Percentiles rank a stretch among this genome's conserved stretches.
Conservation (phyloP, 2,113 vertebrate genomes). For the Amblyopsis rosae region DNA sequence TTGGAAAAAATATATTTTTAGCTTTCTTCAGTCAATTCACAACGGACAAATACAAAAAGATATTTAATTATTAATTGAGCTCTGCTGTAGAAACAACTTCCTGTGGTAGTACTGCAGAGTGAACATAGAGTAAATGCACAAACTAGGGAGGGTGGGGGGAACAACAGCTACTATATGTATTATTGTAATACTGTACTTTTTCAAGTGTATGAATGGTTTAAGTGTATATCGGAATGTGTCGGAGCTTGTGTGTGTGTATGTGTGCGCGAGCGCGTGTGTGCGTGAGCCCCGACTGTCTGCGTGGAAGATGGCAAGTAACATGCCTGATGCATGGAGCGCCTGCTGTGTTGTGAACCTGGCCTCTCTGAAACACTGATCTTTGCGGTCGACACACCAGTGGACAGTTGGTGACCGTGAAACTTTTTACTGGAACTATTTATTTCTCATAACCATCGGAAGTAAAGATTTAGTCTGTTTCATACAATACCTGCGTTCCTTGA, state of each 20-base stretch:
- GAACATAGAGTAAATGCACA: conserved; percentile 3
- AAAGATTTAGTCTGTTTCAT: conserved; percentile 80
- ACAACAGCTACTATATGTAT: conserved; percentile 67
- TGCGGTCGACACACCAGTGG: conserved; percentile 40
- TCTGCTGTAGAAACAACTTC: too few species aligned
- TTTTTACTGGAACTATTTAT: conserved; percentile 86
- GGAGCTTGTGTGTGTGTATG: conserved; percentile 19
- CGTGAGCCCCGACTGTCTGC: background rate
- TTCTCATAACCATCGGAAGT: conserved; percentile 82
- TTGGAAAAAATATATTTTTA: too few species aligned
- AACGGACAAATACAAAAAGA: too few species aligned
- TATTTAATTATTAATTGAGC: too few species aligned
- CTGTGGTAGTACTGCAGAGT: background rate
- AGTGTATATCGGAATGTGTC: conserved; percentile 45
- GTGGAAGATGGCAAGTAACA: conserved; percentile 13
- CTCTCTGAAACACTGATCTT: conserved; percentile 72
- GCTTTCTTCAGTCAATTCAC: too few species aligned
- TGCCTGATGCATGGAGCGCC: conserved; percentile 73
- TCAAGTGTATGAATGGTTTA: conserved; percentile 85
- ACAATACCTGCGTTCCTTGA: conserved; percentile 41
- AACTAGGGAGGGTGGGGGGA: conserved; percentile 42
- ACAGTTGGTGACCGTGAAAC: conserved; percentile 69
- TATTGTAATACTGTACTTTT: conserved; percentile 92
- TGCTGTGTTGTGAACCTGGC: conserved; percentile 72
- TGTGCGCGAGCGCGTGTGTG: conserved; percentile 4